Conservation (phyloP, 2,113 vertebrate genomes). For the Trachemys scripta region DNA sequence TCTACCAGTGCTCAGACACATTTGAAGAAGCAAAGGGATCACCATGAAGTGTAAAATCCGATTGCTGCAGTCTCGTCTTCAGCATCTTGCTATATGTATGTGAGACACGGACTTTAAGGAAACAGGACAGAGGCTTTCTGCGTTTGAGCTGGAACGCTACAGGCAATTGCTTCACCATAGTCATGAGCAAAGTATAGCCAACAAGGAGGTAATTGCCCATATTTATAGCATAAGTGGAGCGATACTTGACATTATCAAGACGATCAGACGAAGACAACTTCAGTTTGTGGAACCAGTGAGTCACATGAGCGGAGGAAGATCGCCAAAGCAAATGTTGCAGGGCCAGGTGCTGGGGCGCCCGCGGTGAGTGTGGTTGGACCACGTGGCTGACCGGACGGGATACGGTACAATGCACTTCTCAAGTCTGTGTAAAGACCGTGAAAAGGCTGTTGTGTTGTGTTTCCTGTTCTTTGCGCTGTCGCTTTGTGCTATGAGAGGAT, state of each 20-base stretch:
- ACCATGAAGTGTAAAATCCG: not conserved
- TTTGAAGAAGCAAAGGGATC: not conserved
- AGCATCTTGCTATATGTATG: not conserved
- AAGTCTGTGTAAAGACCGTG: not conserved
- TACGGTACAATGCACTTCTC: not conserved
- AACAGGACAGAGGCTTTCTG: not conserved
- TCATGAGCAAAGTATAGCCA: too few relatives aligned
- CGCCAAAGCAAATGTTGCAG: not conserved
- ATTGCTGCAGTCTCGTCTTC: not conserved
- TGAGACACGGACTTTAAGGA: not conserved
- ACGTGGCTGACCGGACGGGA: not conserved
- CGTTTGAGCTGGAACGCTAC: not conserved
- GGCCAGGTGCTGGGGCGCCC: too few relatives aligned
- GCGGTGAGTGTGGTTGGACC: not conserved
- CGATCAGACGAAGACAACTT: not conserved
- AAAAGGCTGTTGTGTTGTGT: not conserved
- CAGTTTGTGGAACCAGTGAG: not conserved
- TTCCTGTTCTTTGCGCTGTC: not conserved
- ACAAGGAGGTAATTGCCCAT: too few relatives aligned
- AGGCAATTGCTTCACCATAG: not conserved
- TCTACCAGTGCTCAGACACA: too few relatives aligned
- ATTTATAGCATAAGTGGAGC: not conserved
- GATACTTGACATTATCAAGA: too few relatives aligned
- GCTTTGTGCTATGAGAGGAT: not conserved
- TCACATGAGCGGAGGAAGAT: not conserved